Evolutionary conservation across 1,140 invertebrate species (phyloP).

Genomic region (Cydia pomonella): DNA sequence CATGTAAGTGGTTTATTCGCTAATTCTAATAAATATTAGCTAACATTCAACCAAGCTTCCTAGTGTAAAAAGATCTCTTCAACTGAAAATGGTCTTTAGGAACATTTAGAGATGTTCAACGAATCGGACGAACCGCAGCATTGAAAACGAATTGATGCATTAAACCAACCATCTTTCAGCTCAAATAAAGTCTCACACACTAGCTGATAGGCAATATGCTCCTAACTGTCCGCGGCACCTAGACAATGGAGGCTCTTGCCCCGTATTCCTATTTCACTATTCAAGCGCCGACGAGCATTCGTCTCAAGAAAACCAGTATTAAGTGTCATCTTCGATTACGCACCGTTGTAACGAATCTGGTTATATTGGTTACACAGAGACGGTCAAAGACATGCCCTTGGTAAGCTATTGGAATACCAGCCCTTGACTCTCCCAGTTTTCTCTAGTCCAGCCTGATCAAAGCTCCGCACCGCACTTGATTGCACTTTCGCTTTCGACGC

Average conservation of each 20-base stretch:
- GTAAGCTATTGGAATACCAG: background rate
- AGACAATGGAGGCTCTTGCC: constrained; percentile 9
- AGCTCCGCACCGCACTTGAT: constrained; percentile 44
- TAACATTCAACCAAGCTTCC: too few relatives aligned
- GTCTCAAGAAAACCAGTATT: background rate
- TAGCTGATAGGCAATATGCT: background rate
- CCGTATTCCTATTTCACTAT: background rate
- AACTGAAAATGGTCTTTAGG: background rate
- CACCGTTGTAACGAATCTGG: background rate
- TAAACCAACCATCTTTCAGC: background rate
- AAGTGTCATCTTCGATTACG: background rate
- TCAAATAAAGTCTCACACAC: background rate
- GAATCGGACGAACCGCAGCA: background rate
- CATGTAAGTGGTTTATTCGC: background rate
- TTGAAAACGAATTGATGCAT: background rate
- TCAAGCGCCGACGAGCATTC: background rate
- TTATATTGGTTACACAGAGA: background rate
- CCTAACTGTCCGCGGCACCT: background rate
- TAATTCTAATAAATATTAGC: too few relatives aligned
- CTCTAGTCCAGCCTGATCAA: constrained; percentile 36
- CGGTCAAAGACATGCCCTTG: background rate
- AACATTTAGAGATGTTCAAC: background rate
- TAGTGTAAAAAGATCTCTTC: too few relatives aligned
- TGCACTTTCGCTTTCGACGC: constrained; percentile 62
- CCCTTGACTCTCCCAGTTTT: constrained; percentile 30